These are phyloP conservation scores for Amniataba percoides DNA, from an alignment of 2,797 vertebrate species.

Conservation along the genomic window DNA sequence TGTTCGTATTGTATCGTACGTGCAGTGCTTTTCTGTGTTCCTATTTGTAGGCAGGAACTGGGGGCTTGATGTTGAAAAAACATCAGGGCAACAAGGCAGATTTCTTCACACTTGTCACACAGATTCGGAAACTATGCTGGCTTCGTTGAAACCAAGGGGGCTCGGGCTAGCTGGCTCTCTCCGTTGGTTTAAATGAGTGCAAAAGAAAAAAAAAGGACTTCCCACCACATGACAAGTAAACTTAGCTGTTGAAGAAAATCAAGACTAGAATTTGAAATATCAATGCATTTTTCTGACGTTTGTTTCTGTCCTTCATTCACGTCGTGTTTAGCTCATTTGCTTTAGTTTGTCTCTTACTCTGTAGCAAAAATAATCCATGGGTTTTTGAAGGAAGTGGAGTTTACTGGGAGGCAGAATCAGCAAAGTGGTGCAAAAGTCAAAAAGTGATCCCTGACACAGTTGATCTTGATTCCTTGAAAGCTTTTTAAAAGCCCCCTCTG, in stretches of 20 bases:
- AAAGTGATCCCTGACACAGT: neutral
- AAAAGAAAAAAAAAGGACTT: no score
- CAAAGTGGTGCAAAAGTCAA: conserved; percentile 3
- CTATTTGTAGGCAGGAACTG: conserved; percentile 34
- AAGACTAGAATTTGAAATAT: neutral
- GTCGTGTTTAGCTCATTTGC: conserved; percentile 24
- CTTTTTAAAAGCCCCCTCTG: neutral
- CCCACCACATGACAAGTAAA: neutral
- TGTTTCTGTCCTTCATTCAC: neutral
- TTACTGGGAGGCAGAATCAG: conserved; percentile 31
- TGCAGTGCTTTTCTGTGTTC: conserved; percentile 67
- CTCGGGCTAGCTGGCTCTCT: neutral
- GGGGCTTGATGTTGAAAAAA: conserved; percentile 2
- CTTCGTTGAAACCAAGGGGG: conserved; percentile 2
- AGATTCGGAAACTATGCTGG: neutral
- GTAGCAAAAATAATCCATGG: conserved; percentile 75
- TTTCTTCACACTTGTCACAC: conserved; percentile 13
- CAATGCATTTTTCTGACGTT: neutral
- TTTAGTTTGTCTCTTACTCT: conserved; percentile 51
- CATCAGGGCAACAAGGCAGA: no score
- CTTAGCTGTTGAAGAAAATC: neutral
- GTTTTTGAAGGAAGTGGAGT: conserved; percentile 16
- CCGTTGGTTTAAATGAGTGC: conserved; percentile 1
- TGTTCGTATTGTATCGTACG: conserved; percentile 64
- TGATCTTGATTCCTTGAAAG: neutral